These are phyloP conservation scores for Apogon hyalosoma DNA, from an alignment of 2,797 vertebrate genomes.

Conservation along the genomic window DNA sequence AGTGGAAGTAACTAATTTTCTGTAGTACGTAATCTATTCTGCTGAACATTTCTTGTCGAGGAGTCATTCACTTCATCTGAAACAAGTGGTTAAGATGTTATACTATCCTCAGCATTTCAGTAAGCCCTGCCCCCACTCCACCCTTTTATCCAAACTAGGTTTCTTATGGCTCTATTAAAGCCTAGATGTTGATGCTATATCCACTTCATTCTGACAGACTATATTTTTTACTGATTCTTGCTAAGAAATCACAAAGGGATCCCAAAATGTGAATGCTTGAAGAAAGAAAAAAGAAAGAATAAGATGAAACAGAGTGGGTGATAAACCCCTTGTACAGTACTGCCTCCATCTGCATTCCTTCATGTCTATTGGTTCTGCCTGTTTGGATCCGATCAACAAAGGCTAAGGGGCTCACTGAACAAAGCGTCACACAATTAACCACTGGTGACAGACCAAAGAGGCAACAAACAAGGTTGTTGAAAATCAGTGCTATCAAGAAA, in stretches of 20 bases:
- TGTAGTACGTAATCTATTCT: too few species aligned
- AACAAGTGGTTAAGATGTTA: too few species aligned
- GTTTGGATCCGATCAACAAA: slow-evolving; percentile 49
- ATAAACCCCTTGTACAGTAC: slow-evolving; percentile 41
- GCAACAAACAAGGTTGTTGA: slow-evolving; percentile 29
- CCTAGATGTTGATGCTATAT: too few species aligned
- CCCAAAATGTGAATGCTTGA: background rate
- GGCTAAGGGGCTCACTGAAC: slow-evolving; percentile 20
- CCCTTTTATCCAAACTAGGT: too few species aligned
- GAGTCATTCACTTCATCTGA: too few species aligned
- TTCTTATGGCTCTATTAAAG: too few species aligned
- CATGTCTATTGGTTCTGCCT: slow-evolving; percentile 46
- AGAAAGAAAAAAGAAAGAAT: background rate
- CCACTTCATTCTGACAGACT: too few species aligned
- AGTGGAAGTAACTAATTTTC: too few species aligned
- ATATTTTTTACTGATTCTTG: too few species aligned
- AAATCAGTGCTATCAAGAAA: background rate
- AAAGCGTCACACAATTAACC: slow-evolving; percentile 47
- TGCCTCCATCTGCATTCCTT: slow-evolving; percentile 40
- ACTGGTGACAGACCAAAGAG: slow-evolving; percentile 43
- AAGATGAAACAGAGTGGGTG: slow-evolving; percentile 22
- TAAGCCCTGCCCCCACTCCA: too few species aligned
- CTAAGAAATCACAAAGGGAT: background rate
- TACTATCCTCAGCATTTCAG: too few species aligned
- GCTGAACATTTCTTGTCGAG: too few species aligned